phyloP scores from a whole-genome alignment of 2,113 vertebrate species.

The Ctenodactylus gundi region DNA sequence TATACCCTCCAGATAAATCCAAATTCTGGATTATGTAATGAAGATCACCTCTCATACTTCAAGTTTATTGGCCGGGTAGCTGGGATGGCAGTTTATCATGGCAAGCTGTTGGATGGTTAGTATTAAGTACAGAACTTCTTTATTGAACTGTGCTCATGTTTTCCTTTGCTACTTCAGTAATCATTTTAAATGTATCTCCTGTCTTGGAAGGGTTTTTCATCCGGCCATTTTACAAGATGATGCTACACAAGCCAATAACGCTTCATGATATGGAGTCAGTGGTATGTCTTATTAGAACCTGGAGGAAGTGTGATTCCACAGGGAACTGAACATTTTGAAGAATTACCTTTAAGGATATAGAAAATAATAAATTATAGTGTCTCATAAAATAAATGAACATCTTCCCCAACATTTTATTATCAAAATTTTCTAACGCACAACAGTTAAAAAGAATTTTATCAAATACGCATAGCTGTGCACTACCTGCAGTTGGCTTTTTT shows the following conservation, averaged over 20 bases:
- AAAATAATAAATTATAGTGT: constrained; percentile 2
- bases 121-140: constrained; percentile 17
- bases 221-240: constrained; percentile 99
- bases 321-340: background rate
- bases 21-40: constrained; percentile 97
- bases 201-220: constrained; percentile 95
- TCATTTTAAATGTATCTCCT: constrained; percentile 43
- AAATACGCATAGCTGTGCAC: background rate
- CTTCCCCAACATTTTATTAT: constrained; percentile 13
- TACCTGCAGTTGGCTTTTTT: background rate
- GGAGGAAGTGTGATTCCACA: background rate
- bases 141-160: background rate
- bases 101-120: constrained; percentile 97
- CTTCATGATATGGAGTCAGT: constrained; percentile 99
- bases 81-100: constrained; percentile 98
- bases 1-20: constrained; percentile 99
- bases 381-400: background rate
- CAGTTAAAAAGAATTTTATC: background rate
- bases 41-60: constrained; percentile 98
- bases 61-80: constrained; percentile 99
- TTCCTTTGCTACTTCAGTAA: constrained; percentile 24
- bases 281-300: constrained; percentile 83
- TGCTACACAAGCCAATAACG: constrained; percentile 96
- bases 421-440: background rate
- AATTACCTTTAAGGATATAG: background rate